phyloP scores from a whole-genome alignment of 1,140 invertebrate genomes.

The Aphelenchoides avenae region DNA sequence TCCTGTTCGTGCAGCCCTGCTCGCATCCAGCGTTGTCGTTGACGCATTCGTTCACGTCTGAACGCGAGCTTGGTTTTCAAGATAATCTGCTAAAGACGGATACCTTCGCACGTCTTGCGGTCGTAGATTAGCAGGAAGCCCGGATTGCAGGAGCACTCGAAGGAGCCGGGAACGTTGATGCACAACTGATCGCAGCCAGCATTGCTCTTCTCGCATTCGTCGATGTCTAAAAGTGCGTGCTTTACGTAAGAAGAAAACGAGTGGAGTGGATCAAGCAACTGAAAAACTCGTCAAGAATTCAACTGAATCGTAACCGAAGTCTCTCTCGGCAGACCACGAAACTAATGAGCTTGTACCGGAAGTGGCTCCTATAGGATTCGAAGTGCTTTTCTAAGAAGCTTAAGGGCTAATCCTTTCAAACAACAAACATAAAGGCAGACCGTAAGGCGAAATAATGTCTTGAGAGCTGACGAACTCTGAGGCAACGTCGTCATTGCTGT shows the following conservation, averaged over 20 bases:
- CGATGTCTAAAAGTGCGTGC: conserved; percentile 59
- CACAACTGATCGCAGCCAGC: conserved; percentile 61
- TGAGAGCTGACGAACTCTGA: too few species aligned
- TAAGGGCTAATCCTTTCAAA: too few species aligned
- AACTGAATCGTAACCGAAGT: too few species aligned
- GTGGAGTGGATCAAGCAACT: conserved; percentile 3
- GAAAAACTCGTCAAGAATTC: too few species aligned
- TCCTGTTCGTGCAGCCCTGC: conserved; percentile 72
- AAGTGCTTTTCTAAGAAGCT: too few species aligned
- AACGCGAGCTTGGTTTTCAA: conserved; percentile 4
- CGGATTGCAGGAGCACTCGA: conserved; percentile 61
- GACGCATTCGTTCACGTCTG: conserved; percentile 51
- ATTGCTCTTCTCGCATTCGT: too few species aligned
- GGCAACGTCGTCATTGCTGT: too few species aligned
- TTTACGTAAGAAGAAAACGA: conserved; percentile 7
- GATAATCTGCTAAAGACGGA: conserved; percentile 16
- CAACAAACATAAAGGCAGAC: too few species aligned
- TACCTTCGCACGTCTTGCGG: conserved; percentile 61
- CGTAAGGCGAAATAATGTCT: too few species aligned
- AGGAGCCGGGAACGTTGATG: conserved; percentile 61
- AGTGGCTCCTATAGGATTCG: too few species aligned
- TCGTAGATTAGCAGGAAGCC: conserved; percentile 61
- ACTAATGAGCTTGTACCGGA: too few species aligned
- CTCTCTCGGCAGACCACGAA: too few species aligned
- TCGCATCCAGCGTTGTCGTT: conserved; percentile 16